phyloP scores from a whole-genome alignment of 2,888 invertebrate genomes.

The Epiblema foenella region DNA sequence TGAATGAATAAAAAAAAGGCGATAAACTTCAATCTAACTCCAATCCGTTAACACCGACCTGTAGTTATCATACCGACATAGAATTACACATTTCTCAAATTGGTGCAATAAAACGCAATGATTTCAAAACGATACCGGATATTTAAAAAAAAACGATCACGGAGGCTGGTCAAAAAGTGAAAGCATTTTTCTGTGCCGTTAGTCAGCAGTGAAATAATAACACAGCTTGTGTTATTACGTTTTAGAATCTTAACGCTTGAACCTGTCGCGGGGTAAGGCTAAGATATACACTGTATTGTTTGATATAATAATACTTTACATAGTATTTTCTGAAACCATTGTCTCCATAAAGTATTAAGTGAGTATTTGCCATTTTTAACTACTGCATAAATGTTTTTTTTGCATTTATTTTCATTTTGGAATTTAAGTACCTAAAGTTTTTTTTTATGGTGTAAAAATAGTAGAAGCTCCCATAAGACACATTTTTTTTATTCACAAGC shows the following conservation, averaged over 20 bases:
- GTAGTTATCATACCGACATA: constrained; percentile 26
- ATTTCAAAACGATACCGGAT: constrained; percentile 38
- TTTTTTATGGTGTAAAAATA: too few relatives aligned
- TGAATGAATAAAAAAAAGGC: constrained; percentile 7
- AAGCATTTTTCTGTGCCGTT: constrained; percentile 31
- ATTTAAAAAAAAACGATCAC: constrained; percentile 42
- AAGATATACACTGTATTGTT: constrained; percentile 10
- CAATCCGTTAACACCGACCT: constrained; percentile 1
- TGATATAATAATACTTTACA: background rate
- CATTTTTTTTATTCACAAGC: too few relatives aligned
- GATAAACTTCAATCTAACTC: constrained; percentile 11
- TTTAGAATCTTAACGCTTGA: constrained; percentile 39
- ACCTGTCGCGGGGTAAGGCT: constrained; percentile 33
- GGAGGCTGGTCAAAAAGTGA: constrained; percentile 41
- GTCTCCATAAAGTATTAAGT: background rate
- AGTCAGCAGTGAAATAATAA: constrained; percentile 38
- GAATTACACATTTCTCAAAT: constrained; percentile 28
- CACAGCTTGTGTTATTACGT: constrained; percentile 36
- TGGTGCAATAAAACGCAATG: constrained; percentile 43
- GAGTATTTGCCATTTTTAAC: too few relatives aligned
- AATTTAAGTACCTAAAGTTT: too few relatives aligned
- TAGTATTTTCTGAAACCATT: background rate
- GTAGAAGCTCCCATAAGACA: too few relatives aligned
- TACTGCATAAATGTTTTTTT: too few relatives aligned
- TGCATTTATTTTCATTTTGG: too few relatives aligned